Evolutionary conservation across 2,888 invertebrate species (phyloP), one percentile per base, ranked within the genome.

Genomic region (Pecten maximus): DNA sequence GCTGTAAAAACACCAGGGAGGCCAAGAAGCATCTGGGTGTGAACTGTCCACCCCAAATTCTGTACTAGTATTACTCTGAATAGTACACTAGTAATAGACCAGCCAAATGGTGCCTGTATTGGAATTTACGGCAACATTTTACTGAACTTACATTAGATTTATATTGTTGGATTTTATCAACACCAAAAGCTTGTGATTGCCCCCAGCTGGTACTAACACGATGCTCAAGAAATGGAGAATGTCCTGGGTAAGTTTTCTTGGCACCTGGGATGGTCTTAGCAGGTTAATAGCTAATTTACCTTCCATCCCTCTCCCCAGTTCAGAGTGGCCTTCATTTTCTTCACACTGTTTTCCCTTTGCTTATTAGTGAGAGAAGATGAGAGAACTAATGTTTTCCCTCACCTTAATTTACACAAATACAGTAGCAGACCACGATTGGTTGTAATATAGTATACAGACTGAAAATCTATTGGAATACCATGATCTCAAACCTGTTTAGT

Each of bases 151-250:
- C n/a, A 10, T 74, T 35, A 74, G 74, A 35, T 74, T 74, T 74
- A 35, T 74, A 35, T 74, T 74, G 35, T 74, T 74, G 74, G 74
- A 74, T 74, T 74, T 28, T 74, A 74, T 74, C 74, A 74, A 74
- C 74, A 74, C 74, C 74, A 74, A 74, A 74, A 28, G 35, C 74
- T 74, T 74, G 74, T 74, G 74, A 28, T 74, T 74, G 74, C 74
- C 74, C 74, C 74, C 74, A 74, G 74, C 74, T 74, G 74, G 28
- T 28, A 74, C 35, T 74, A 35, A 74, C 74, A 74, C 74, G 74
- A 91, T 91, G 91, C 87, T 91, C 50, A 92, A 92, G 89, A 92
- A 91, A 89, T 92, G 92, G 92, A 92, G 91, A 35, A 87, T 91
- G 16, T 92, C 92, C 39, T 92, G 90, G 92, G 92, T 92, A 91